Base-by-base conservation (phyloP, 2,113 vertebrate genomes). In the Xenopus laevis region DNA sequence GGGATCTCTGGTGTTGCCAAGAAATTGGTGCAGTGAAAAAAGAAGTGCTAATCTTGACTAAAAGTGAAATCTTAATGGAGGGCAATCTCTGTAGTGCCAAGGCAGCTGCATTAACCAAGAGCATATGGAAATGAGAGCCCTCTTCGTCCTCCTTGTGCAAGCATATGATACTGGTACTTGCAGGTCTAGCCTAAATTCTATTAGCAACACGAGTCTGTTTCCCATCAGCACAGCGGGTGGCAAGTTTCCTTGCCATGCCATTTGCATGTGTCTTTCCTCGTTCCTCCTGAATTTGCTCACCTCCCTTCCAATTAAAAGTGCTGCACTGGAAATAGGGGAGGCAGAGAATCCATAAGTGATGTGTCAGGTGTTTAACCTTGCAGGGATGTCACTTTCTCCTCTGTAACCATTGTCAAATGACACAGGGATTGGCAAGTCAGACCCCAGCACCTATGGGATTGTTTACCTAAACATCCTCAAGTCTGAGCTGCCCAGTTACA, bases 171-270 rank as follows among this genome's bases (percentile, higher is more conserved):
- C 63, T 65, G 63, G 63, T 65, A 65, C 63, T 45, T 10, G 61
- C 61, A 64, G 61, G 6, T 64, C 61, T 64, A 44, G 33, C 23
- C 61, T 64, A 64, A 64, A 64, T 44, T 33, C 33, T 64, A 17
- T 64, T 64, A 30, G 27, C 15, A 64, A 64, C 27, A 40, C 0
- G 40, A 65, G 40, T 47, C 63, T 65, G 45, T 15, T 47, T 67
- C 46, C 10, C 18, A 27, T 60, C 58, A 50, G 46, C 18, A 23
- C 45, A 18, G 46, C 17, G 47, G 47, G 47, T 3, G 63, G 63
- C 20, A 16, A 45, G 63, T 11, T 47, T 65, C 33, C 17, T 18
- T 20, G 18, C 46, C 17, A 10, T 58, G 6, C 33, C 4, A 50
- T 50, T 16, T 50, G 47, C 47, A 1, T 40, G 5, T 7, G 33